phyloP scores from a whole-genome alignment of 2,113 vertebrate genomes.

The Nycticorax nycticorax region DNA sequence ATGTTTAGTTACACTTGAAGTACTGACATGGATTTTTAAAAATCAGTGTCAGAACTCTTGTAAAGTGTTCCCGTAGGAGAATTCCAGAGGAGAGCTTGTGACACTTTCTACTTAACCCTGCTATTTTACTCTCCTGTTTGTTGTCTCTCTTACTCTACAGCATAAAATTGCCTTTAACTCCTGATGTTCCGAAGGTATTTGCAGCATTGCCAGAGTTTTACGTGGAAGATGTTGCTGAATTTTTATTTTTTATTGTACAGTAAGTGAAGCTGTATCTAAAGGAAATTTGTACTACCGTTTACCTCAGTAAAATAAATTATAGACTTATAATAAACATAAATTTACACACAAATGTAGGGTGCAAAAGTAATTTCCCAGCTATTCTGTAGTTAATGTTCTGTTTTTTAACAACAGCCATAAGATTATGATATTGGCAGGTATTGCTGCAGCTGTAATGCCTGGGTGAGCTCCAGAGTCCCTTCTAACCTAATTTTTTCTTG shows the following conservation, averaged over 20 bases:
- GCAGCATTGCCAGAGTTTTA: constrained; percentile 98
- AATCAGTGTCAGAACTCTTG: not conserved
- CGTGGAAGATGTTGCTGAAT: constrained; percentile 98
- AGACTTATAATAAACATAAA: no score
- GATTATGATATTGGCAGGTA: not conserved
- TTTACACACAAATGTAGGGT: not conserved
- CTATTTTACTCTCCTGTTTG: not conserved
- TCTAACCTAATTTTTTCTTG: not conserved
- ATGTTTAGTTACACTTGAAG: not conserved
- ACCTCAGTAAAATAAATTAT: not conserved
- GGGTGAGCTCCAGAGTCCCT: not conserved
- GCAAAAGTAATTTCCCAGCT: not conserved
- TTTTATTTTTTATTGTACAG: constrained; percentile 99
- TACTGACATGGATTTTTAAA: not conserved
- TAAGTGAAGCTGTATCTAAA: constrained; percentile 77
- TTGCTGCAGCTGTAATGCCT: not conserved
- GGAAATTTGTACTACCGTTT: not conserved
- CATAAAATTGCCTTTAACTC: constrained; percentile 89
- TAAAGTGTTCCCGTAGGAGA: not conserved
- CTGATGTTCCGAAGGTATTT: constrained; percentile 95
- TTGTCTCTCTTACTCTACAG: constrained; percentile 69
- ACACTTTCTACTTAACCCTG: not conserved
- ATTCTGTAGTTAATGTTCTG: not conserved
- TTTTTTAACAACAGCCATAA: not conserved
- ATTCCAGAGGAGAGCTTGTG: not conserved